These are phyloP conservation scores for Cherax destructor DNA, from an alignment of 1,140 invertebrate genomes.

Conservation along the genomic window DNA sequence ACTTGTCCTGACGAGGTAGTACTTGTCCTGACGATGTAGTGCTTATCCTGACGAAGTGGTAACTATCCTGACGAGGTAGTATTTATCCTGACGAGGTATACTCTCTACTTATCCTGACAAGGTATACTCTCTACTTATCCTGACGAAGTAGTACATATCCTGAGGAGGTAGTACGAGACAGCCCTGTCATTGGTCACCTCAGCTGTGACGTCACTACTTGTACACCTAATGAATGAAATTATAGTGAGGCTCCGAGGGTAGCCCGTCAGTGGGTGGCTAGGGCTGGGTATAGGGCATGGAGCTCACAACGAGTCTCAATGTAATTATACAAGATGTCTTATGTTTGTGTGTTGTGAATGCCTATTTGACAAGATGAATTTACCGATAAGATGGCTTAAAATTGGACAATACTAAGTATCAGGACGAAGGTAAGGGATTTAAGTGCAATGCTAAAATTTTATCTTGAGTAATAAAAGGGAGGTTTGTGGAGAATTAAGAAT, in stretches of 20 bases:
- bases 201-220: slow-evolving; percentile 47
- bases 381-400: slow-evolving; percentile 58
- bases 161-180: slow-evolving; percentile 29
- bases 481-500: not conserved
- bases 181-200: slow-evolving; percentile 35
- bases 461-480: not conserved
- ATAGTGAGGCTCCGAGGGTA: slow-evolving; percentile 50
- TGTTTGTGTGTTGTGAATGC: slow-evolving; percentile 58
- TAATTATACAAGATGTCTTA: slow-evolving; percentile 60
- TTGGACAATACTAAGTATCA: slow-evolving; percentile 36
- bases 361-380: slow-evolving; percentile 40
- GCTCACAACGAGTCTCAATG: slow-evolving; percentile 50
- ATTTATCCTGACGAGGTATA: too few relatives aligned
- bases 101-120: too few relatives aligned
- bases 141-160: too few relatives aligned
- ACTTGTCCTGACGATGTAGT: too few relatives aligned
- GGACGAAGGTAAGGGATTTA: slow-evolving; percentile 49
- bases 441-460: not conserved
- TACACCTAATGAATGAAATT: slow-evolving; percentile 63
- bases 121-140: too few relatives aligned
- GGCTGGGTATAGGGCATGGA: slow-evolving; percentile 8
- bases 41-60: too few relatives aligned
- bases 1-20: too few relatives aligned
- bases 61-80: too few relatives aligned
- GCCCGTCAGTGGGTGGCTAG: not conserved